Percentiles rank a stretch among this genome's conserved stretches.
These are phyloP conservation scores for Lepidocolaptes lacrymiger DNA, from an alignment of 2,797 vertebrate species.

Conservation along the genomic window DNA sequence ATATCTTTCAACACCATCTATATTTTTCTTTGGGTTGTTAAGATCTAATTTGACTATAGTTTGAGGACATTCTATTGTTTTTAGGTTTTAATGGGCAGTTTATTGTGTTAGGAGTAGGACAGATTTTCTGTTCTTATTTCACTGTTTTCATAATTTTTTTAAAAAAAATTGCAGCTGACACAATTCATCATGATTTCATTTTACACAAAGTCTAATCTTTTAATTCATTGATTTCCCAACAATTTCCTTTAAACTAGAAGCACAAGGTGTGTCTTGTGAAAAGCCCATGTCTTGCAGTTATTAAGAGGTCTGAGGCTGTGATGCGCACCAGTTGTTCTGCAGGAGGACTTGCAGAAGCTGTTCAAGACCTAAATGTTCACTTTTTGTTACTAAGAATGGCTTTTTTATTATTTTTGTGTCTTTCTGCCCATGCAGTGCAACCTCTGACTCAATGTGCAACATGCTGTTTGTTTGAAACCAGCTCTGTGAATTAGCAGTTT, in stretches of 20 bases:
- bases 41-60: not conserved
- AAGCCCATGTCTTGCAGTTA: not conserved
- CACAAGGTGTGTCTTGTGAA: not conserved
- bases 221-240: not conserved
- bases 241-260: not conserved
- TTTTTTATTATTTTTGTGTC: not conserved
- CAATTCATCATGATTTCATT: not conserved
- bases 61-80: not conserved
- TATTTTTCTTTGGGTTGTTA: not conserved
- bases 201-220: not conserved
- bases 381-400: not conserved
- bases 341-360: not conserved
- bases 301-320: not conserved
- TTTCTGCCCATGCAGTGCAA: not conserved
- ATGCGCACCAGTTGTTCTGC: not conserved
- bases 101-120: not conserved
- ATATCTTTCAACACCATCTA: not conserved
- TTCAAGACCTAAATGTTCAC: not conserved
- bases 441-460: not conserved
- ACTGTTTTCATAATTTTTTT: not conserved
- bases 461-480: not conserved
- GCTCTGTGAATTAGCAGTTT: not conserved
- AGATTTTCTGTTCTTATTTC: conserved; percentile 1
- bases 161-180: not conserved
- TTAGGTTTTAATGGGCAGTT: not conserved